A percentile compares a stretch with the other conserved stretches of the same genome.
These are phyloP conservation scores for Eilema depressum DNA, from an alignment of 2,888 invertebrate genomes.

Conservation along the genomic window DNA sequence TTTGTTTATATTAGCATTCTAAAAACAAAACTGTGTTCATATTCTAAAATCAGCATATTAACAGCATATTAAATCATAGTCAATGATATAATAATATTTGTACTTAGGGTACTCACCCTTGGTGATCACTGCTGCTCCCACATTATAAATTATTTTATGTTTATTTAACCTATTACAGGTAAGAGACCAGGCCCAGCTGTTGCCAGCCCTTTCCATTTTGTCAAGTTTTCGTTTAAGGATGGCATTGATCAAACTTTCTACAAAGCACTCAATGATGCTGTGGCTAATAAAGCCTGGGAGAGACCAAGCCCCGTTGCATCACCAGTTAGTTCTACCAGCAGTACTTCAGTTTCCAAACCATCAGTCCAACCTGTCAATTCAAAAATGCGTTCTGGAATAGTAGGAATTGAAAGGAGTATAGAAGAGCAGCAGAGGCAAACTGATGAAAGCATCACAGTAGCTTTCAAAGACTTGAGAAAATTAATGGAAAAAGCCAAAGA, in stretches of 20 bases:
- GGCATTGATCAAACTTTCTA: conserved; percentile 90
- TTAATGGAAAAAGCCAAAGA: conserved; percentile 99
- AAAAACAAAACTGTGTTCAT: no score
- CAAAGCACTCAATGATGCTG: conserved; percentile 88
- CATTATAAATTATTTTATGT: background rate
- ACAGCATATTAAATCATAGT: background rate
- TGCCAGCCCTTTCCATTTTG: conserved; percentile 89
- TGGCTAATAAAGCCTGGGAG: conserved; percentile 90
- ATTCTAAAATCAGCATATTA: no score
- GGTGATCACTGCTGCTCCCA: background rate
- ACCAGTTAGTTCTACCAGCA: conserved; percentile 52
- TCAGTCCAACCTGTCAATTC: conserved; percentile 79
- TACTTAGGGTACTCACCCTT: background rate
- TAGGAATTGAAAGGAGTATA: conserved; percentile 97
- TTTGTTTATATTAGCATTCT: no score
- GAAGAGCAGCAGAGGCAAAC: conserved; percentile 96
- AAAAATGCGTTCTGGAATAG: conserved; percentile 95
- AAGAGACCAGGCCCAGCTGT: conserved; percentile 92
- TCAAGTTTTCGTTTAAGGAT: conserved; percentile 95
- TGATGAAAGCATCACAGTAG: conserved; percentile 95
- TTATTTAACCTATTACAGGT: conserved; percentile 67
- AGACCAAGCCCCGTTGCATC: conserved; percentile 63
- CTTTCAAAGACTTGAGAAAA: conserved; percentile 98
- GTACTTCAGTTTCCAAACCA: conserved; percentile 60
- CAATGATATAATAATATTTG: background rate